Evolutionary conservation across 92 coral and sea anemone genomes (phyloP).

Genomic region (Phenganax marumi): DNA sequence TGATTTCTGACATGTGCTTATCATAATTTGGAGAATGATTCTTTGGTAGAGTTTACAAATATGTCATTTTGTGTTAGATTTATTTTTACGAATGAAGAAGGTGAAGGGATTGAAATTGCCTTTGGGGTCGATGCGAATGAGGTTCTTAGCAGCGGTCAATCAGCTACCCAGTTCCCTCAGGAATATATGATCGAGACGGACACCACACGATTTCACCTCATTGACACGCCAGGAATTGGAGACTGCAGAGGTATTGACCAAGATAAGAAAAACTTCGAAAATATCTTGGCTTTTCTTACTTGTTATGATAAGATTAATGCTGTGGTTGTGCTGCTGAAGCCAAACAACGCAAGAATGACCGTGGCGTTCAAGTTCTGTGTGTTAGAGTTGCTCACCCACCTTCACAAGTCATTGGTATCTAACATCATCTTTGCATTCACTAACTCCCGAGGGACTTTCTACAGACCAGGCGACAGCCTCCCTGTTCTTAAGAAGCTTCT

Average conservation of each 20-base stretch:
- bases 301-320: constrained; percentile 28
- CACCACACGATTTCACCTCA: constrained; percentile 25
- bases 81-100: constrained; percentile 10
- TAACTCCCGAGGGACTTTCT: constrained; percentile 8
- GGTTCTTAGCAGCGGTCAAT: constrained; percentile 23
- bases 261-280: constrained; percentile 31
- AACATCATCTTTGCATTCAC: constrained; percentile 16
- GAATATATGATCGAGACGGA: constrained; percentile 33
- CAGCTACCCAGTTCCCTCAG: constrained; percentile 42
- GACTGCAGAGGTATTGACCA: constrained; percentile 30
- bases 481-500: constrained; percentile 37
- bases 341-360: constrained; percentile 35
- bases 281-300: constrained; percentile 46
- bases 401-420: constrained; percentile 4
- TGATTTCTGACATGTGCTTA: not conserved
- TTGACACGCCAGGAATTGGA: constrained; percentile 48
- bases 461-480: constrained; percentile 22
- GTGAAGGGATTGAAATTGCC: constrained; percentile 12
- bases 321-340: constrained; percentile 39
- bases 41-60: not conserved
- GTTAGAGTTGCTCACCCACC: constrained; percentile 32
- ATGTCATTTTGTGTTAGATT: not conserved
- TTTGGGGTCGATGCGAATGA: constrained; percentile 23
- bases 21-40: not conserved
- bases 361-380: constrained; percentile 40